A percentile compares a stretch with the other conserved stretches of the same genome.
These are phyloP conservation scores for Sphenopsis melanotis DNA, from an alignment of 2,797 vertebrate genomes.

Conservation along the genomic window DNA sequence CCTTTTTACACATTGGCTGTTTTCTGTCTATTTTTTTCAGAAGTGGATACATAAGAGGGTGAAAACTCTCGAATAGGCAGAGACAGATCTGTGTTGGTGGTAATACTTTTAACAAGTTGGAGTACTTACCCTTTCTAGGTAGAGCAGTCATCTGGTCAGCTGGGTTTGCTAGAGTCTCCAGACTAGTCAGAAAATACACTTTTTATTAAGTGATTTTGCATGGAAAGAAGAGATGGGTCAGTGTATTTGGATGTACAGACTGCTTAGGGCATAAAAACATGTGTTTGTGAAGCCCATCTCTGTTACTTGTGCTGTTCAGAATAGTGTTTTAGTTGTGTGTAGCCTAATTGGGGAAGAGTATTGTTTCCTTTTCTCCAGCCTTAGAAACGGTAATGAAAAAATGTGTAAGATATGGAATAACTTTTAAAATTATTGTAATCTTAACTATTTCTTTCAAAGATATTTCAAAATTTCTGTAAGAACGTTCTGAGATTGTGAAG, in stretches of 20 bases:
- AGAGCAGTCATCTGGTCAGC: neutral
- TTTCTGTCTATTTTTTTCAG: neutral
- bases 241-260: neutral
- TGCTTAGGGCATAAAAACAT: neutral
- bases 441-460: neutral
- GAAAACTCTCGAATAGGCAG: neutral
- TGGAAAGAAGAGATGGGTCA: neutral
- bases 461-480: neutral
- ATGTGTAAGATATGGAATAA: neutral
- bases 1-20: neutral
- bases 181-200: neutral
- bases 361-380: neutral
- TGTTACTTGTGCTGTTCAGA: neutral
- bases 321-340: neutral
- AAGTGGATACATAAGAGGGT: neutral
- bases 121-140: neutral
- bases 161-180: neutral
- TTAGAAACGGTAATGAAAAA: neutral
- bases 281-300: neutral
- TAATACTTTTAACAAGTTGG: neutral
- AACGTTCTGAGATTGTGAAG: neutral
- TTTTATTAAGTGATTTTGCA: neutral
- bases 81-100: neutral
- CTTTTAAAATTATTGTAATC: neutral
- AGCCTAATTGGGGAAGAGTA: neutral